phyloP scores from a whole-genome alignment of 1,140 invertebrate species.

The Pentalonia nigronervosa region DNA sequence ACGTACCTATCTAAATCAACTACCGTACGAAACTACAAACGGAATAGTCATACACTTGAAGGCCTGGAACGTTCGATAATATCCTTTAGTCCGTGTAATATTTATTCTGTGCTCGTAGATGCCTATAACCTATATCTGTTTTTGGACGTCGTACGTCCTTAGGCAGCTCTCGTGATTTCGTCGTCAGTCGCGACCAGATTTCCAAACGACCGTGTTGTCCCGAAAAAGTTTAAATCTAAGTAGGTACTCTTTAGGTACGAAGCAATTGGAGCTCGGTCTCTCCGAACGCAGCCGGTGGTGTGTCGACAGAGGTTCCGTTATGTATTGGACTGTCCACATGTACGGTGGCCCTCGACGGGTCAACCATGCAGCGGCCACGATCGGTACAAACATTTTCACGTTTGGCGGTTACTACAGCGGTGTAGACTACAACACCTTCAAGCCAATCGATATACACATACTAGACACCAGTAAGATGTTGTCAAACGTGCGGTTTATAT shows the following conservation, averaged over 20 bases:
- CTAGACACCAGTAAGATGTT: constrained; percentile 75
- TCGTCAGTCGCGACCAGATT: too few relatives aligned
- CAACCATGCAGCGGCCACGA: constrained; percentile 89
- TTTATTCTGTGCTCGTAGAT: neutral
- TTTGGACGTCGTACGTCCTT: neutral
- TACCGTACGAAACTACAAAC: neutral
- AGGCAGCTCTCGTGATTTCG: too few relatives aligned
- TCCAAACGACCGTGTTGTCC: too few relatives aligned
- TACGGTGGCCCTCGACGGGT: constrained; percentile 82
- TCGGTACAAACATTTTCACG: constrained; percentile 82
- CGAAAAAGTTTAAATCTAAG: too few relatives aligned
- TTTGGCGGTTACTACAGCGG: constrained; percentile 90
- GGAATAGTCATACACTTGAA: neutral
- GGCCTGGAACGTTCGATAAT: neutral
- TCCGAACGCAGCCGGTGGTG: neutral
- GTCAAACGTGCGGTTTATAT: neutral
- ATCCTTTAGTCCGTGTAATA: neutral
- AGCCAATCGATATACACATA: constrained; percentile 88
- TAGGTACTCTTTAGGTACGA: neutral
- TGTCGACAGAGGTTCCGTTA: neutral
- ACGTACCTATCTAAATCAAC: neutral
- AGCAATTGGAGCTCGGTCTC: neutral
- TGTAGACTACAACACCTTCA: constrained; percentile 74
- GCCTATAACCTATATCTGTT: neutral
- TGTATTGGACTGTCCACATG: constrained; percentile 79